Evolutionary conservation across 2,888 invertebrate genomes (phyloP).

Genomic region (Philaethria dido): DNA sequence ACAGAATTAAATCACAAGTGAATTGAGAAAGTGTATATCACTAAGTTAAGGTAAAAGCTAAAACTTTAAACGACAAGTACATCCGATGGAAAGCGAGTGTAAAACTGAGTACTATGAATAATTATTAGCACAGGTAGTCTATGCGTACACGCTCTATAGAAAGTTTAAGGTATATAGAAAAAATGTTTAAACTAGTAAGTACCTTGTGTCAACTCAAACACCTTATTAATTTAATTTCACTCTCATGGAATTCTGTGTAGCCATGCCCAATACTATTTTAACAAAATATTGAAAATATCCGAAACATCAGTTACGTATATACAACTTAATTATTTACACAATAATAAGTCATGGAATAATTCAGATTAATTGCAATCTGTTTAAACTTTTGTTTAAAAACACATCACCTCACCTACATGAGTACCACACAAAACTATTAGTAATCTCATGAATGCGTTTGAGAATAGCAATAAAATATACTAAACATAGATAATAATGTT

Average conservation of each 20-base stretch:
- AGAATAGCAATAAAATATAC: slow-evolving; percentile 17
- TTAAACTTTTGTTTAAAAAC: slow-evolving; percentile 25
- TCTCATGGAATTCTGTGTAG: slow-evolving; percentile 61
- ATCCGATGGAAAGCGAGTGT: slow-evolving; percentile 44
- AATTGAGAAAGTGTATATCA: slow-evolving; percentile 9
- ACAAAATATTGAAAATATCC: slow-evolving; percentile 27
- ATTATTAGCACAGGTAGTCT: slow-evolving; percentile 47
- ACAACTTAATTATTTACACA: background rate
- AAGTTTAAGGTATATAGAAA: slow-evolving; percentile 35
- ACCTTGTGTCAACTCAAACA: slow-evolving; percentile 34
- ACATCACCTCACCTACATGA: slow-evolving; percentile 31
- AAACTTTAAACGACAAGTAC: slow-evolving; percentile 24
- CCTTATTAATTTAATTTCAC: slow-evolving; percentile 46
- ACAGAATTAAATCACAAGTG: background rate
- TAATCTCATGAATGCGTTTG: slow-evolving; percentile 24
- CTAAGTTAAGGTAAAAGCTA: background rate
- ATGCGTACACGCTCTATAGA: slow-evolving; percentile 37
- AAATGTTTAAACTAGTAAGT: slow-evolving; percentile 35
- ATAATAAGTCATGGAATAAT: background rate
- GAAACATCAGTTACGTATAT: background rate
- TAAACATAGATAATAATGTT: slow-evolving; percentile 1
- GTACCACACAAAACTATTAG: slow-evolving; percentile 32
- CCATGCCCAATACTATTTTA: slow-evolving; percentile 52
- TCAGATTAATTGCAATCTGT: background rate
- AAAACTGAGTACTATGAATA: slow-evolving; percentile 40